phyloP scores from a whole-genome alignment of 2,888 invertebrate genomes.

The Lapara coniferarum region DNA sequence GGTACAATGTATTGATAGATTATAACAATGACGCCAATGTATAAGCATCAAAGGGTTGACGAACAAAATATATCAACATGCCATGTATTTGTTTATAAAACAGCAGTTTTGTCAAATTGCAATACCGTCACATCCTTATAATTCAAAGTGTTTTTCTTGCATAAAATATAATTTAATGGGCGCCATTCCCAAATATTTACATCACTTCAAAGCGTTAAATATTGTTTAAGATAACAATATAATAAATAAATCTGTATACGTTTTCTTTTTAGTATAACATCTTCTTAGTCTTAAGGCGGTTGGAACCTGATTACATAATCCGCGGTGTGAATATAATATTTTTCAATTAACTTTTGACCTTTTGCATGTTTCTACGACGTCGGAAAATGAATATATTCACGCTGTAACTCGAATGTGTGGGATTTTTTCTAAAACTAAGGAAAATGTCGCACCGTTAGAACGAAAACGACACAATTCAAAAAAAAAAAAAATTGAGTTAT shows the following conservation, averaged over 20 bases:
- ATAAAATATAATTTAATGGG: constrained; percentile 3
- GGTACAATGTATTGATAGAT: too few relatives aligned
- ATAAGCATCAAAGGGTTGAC: neutral
- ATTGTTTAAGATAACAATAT: neutral
- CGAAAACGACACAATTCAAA: too few relatives aligned
- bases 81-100: neutral
- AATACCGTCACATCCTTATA: neutral
- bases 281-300: constrained; percentile 13
- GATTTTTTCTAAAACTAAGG: neutral
- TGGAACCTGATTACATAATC: neutral
- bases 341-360: constrained; percentile 15
- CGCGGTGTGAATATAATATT: constrained; percentile 8
- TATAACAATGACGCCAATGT: neutral
- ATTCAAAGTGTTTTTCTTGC: neutral
- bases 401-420: neutral
- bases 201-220: constrained; percentile 9
- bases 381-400: neutral
- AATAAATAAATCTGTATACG: neutral
- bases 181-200: neutral
- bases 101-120: neutral
- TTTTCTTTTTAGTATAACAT: neutral
- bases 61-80: neutral
- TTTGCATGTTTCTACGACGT: neutral
- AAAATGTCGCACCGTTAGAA: too few relatives aligned
- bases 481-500: too few relatives aligned